Percentiles rank a stretch among this genome's conserved stretches.
phyloP scores from a whole-genome alignment of 2,797 vertebrate species.

The Poecilia wingei region DNA sequence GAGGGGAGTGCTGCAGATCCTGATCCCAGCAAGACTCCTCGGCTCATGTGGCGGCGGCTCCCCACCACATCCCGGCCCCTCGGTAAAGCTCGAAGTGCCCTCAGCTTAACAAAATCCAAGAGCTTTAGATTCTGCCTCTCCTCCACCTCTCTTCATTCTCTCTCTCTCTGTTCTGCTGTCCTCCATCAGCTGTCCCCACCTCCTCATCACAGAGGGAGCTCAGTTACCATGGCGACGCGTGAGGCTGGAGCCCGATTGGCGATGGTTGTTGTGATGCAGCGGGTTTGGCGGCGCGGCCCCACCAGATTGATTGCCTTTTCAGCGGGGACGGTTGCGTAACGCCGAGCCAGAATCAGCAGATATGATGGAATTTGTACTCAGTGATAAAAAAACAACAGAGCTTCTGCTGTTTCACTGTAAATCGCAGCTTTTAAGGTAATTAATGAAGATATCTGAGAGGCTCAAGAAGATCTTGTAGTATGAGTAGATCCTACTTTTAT shows the following conservation, averaged over 20 bases:
- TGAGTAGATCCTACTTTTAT: background rate
- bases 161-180: constrained; percentile 20
- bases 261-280: constrained; percentile 77
- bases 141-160: constrained; percentile 26
- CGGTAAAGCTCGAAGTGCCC: constrained; percentile 8
- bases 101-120: constrained; percentile 49
- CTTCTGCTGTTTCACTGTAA: background rate
- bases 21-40: constrained; percentile 40
- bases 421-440: background rate
- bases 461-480: background rate
- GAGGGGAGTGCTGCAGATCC: constrained; percentile 42
- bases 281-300: constrained; percentile 70
- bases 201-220: constrained; percentile 77
- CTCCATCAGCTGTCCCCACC: constrained; percentile 63
- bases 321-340: constrained; percentile 4
- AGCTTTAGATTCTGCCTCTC: constrained; percentile 50
- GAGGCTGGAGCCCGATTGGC: constrained; percentile 82
- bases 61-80: constrained; percentile 28
- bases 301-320: constrained; percentile 66
- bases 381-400: background rate
- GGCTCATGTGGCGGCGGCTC: constrained; percentile 17
- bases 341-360: constrained; percentile 23
- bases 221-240: constrained; percentile 90
- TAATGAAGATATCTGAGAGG: background rate
- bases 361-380: constrained; percentile 24